Conservation (phyloP, 2,888 invertebrate genomes). For the Holacanthella duospinosa region DNA sequence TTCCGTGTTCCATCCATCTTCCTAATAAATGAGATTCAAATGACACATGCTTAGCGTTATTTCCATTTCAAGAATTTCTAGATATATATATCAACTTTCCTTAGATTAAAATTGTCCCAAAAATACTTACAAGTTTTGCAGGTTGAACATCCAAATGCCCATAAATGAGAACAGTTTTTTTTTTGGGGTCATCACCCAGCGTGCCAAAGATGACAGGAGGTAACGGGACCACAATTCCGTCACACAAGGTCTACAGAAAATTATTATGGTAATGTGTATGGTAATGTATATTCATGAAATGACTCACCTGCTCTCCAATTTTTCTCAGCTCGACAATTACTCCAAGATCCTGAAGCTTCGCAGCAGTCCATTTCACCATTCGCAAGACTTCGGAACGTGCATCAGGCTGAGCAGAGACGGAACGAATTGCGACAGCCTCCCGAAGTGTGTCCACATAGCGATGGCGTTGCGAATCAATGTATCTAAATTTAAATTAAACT, state of each 20-base stretch:
- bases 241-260: slow-evolving; percentile 48
- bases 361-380: slow-evolving; percentile 76
- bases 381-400: slow-evolving; percentile 65
- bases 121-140: slow-evolving; percentile 52
- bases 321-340: slow-evolving; percentile 60
- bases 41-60: background rate
- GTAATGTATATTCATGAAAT: background rate
- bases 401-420: slow-evolving; percentile 86
- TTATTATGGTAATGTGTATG: slow-evolving; percentile 4
- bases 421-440: slow-evolving; percentile 83
- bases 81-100: background rate
- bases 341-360: slow-evolving; percentile 58
- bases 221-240: slow-evolving; percentile 60
- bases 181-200: slow-evolving; percentile 67
- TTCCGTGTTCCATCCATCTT: slow-evolving; percentile 82
- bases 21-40: slow-evolving; percentile 44
- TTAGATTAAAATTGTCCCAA: background rate
- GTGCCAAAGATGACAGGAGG: slow-evolving; percentile 76
- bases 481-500: slow-evolving; percentile 45
- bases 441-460: slow-evolving; percentile 66
- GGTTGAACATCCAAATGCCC: slow-evolving; percentile 99
- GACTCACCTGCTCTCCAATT: slow-evolving; percentile 61
- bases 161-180: slow-evolving; percentile 88
- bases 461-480: slow-evolving; percentile 64
- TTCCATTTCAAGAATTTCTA: background rate